Evolutionary conservation across 2,888 invertebrate species (phyloP).

Genomic region (Candidula unifasciata): DNA sequence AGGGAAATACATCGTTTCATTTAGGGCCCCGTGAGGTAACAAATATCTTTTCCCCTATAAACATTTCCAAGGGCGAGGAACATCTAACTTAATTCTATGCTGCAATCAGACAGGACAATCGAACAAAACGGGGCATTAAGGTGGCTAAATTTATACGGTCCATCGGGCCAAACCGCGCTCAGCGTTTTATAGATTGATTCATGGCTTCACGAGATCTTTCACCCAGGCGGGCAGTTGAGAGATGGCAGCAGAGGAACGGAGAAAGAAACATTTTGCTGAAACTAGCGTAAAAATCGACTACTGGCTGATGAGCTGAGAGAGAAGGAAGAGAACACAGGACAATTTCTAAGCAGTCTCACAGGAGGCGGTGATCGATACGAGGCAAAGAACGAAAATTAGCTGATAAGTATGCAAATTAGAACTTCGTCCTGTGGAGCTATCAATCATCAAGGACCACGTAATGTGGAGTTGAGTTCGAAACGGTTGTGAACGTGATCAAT

Average conservation of each 20-base stretch:
- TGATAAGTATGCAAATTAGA: conserved; percentile 41
- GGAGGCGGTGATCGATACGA: not conserved
- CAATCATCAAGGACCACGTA: conserved; percentile 1
- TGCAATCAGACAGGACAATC: conserved; percentile 34
- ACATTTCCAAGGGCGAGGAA: not conserved
- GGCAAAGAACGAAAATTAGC: conserved; percentile 22
- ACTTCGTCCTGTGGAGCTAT: conserved; percentile 29
- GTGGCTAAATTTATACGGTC: conserved; percentile 14
- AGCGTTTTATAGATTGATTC: conserved; percentile 27
- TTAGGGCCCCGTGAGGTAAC: not conserved
- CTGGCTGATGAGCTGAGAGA: not conserved
- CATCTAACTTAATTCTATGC: conserved; percentile 10
- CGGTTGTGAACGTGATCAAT: not conserved
- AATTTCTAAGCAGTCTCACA: conserved; percentile 10
- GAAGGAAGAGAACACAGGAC: not conserved
- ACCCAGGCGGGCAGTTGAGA: conserved; percentile 6
- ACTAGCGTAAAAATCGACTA: not conserved
- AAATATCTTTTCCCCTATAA: not conserved
- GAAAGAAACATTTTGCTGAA: not conserved
- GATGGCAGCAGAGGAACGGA: not conserved
- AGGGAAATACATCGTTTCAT: too few relatives aligned
- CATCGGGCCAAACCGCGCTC: not conserved
- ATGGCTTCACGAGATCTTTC: not conserved
- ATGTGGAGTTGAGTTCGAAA: not conserved
- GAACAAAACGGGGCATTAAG: not conserved